Conservation (phyloP, 1,140 invertebrate genomes). For the Dendrolimus kikuchii region DNA sequence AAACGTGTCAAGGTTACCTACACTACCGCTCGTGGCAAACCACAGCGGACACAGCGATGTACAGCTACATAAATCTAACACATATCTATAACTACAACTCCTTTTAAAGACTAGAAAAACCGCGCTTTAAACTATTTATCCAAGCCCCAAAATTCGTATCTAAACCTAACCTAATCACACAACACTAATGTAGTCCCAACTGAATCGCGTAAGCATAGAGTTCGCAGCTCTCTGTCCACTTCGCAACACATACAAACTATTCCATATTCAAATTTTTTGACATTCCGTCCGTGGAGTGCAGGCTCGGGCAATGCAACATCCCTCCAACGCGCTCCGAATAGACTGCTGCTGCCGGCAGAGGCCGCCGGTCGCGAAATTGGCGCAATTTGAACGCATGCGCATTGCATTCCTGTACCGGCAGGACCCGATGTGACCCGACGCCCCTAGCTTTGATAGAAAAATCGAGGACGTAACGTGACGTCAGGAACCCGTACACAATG, state of each 20-base stretch:
- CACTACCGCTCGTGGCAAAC: conserved; percentile 41
- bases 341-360: conserved; percentile 59
- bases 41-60: conserved; percentile 51
- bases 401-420: conserved; percentile 47
- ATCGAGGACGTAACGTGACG: conserved; percentile 68
- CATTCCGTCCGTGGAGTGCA: conserved; percentile 38
- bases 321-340: conserved; percentile 33
- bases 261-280: conserved; percentile 56
- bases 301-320: conserved; percentile 49
- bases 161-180: conserved; percentile 28
- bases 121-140: conserved; percentile 4
- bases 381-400: conserved; percentile 67
- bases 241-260: conserved; percentile 44
- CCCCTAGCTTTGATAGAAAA: conserved; percentile 62
- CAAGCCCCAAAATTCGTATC: conserved; percentile 14
- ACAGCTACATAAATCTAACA: conserved; percentile 14
- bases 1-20: conserved; percentile 64
- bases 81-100: conserved; percentile 5
- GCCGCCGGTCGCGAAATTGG: conserved; percentile 63
- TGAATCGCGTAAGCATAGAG: conserved; percentile 12
- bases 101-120: not conserved
- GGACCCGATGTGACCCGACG: conserved; percentile 56
- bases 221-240: conserved; percentile 11
- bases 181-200: conserved; percentile 20
- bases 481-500: conserved; percentile 59